phyloP scores from a whole-genome alignment of 2,797 vertebrate species.

The Rhinogobio ventralis region DNA sequence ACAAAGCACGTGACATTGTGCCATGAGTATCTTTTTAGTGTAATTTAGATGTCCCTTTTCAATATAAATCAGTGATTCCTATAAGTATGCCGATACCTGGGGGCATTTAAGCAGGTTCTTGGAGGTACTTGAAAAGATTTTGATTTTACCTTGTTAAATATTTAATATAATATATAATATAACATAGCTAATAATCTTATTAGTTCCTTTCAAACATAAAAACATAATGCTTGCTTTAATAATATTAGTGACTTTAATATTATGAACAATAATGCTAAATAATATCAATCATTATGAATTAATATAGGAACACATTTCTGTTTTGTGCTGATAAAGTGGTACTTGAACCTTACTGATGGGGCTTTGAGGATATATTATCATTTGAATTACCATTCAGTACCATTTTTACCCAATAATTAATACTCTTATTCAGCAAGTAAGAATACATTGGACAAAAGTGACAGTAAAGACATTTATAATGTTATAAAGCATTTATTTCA shows the following conservation, averaged over 20 bases:
- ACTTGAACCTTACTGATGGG: not conserved
- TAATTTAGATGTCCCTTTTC: not conserved
- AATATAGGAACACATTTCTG: not conserved
- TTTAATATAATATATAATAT: not conserved
- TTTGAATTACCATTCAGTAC: not conserved
- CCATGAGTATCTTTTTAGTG: not conserved
- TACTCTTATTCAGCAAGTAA: not conserved
- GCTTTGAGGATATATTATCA: not conserved
- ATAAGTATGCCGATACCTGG: not conserved
- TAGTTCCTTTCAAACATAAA: no score
- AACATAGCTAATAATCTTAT: not conserved
- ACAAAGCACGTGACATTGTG: conserved; percentile 36
- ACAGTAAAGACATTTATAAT: not conserved
- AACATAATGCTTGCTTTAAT: no score
- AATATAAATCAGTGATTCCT: not conserved
- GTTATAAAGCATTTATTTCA: not conserved
- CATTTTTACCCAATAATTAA: not conserved
- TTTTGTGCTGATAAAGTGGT: not conserved
- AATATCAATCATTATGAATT: not conserved
- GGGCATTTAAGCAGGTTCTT: not conserved
- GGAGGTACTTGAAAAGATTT: not conserved
- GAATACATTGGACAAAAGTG: not conserved
- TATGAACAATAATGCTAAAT: not conserved
- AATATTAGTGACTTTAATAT: not conserved
- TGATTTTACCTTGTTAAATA: not conserved